Percentiles rank a stretch among this genome's conserved stretches.
Conservation (phyloP, 1,140 invertebrate species). For the Brachionus plicatilis region DNA sequence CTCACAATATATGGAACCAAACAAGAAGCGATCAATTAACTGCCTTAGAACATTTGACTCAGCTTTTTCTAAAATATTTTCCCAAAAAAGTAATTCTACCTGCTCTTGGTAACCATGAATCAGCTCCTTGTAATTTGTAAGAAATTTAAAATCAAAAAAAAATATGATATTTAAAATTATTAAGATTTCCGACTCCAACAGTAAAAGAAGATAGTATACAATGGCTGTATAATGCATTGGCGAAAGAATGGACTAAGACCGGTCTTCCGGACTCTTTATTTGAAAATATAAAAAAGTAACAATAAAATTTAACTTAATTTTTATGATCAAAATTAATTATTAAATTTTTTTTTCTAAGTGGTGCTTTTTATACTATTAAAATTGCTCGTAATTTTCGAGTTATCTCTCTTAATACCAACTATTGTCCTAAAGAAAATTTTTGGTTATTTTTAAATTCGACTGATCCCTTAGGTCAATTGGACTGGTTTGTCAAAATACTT, state of each 20-base stretch:
- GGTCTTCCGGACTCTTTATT: background rate
- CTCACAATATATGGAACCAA: conserved; percentile 96
- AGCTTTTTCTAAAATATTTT: conserved; percentile 67
- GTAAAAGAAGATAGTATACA: background rate
- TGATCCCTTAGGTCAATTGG: conserved; percentile 84
- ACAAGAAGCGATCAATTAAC: conserved; percentile 79
- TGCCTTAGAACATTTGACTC: conserved; percentile 72
- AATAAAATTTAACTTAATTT: background rate
- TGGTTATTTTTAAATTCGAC: conserved; percentile 92
- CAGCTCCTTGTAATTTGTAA: conserved; percentile 11
- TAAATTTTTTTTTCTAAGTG: background rate
- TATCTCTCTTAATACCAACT: conserved; percentile 59
- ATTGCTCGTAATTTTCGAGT: conserved; percentile 58
- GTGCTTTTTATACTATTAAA: conserved; percentile 23
- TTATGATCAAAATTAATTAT: background rate
- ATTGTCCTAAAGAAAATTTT: conserved; percentile 59
- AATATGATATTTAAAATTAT: background rate
- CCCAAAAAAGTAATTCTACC: conserved; percentile 85
- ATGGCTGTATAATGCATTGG: conserved; percentile 22
- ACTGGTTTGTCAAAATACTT: conserved; percentile 68
- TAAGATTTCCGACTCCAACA: conserved; percentile 1
- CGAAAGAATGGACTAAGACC: conserved; percentile 20
- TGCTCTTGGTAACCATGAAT: conserved; percentile 90
- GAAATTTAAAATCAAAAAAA: background rate
- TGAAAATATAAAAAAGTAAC: background rate